A percentile compares a stretch with the other conserved stretches of the same genome.
phyloP scores from a whole-genome alignment of 2,113 vertebrate genomes.

The Lamprotornis superbus region DNA sequence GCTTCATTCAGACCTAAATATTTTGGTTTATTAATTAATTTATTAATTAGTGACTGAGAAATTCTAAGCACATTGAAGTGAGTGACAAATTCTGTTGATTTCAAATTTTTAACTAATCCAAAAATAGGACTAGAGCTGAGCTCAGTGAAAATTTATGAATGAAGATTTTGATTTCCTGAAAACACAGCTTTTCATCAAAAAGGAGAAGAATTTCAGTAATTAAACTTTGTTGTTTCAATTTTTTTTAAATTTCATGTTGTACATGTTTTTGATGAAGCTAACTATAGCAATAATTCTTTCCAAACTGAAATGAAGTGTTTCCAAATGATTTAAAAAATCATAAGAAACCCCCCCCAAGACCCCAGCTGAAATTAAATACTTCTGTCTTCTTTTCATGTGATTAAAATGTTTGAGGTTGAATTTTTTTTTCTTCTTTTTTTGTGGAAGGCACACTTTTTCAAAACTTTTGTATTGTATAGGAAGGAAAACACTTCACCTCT shows the following conservation, averaged over 20 bases:
- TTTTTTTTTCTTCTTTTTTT: background rate
- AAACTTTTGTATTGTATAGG: background rate
- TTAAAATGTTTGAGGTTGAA: background rate
- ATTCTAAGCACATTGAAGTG: background rate
- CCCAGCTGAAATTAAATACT: background rate
- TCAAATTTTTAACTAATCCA: background rate
- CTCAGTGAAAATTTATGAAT: background rate
- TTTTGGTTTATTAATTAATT: background rate
- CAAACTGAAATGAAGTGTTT: background rate
- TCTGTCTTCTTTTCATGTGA: background rate
- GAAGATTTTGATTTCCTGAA: background rate
- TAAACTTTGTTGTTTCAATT: background rate
- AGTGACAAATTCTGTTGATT: background rate
- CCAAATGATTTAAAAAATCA: background rate
- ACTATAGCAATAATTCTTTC: background rate
- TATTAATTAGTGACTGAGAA: background rate
- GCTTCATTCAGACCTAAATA: background rate
- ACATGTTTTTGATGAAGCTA: background rate
- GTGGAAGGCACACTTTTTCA: background rate
- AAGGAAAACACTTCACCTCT: background rate
- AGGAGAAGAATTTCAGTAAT: background rate
- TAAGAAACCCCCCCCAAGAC: too few species aligned
- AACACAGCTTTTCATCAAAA: background rate
- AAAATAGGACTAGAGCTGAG: background rate
- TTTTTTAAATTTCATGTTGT: background rate